Base-by-base conservation (phyloP, 2,888 invertebrate species). In the Cinara cedri region DNA sequence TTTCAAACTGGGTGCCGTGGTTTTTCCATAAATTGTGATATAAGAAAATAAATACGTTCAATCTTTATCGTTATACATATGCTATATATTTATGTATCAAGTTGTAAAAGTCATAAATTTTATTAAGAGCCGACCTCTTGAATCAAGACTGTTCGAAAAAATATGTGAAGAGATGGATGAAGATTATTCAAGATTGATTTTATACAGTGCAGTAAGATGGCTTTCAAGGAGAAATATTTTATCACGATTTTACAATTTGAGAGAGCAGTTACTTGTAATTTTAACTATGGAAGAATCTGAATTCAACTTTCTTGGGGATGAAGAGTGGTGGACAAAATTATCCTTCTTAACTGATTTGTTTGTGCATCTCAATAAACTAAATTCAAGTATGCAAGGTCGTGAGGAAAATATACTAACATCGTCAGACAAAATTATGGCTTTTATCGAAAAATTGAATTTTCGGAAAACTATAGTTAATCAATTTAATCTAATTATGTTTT, bases 291-390 rank as follows among this genome's bases (percentile, higher is more conserved):
- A 62, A 62, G 62, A 62, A 62, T n/a, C 19, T 44, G 63, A 65
- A 65, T n/a, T n/a, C n/a, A n/a, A n/a, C n/a, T n/a, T n/a, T n/a
- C n/a, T n/a, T n/a, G n/a, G n/a, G n/a, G n/a, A 44, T 65, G 19
- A 65, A 44, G 44, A 4, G n/a, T 60, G 57, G 72, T 72, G 72
- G 24, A 60, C 72, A 19, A 72, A 57, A 11, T 60, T 72, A 42
- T 55, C 72, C 16, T 72, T 44, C 19, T 57, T 57, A 55, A 60
- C 72, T 54, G 72, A 72, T 55, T 57, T 72, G 60, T 72, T 72
- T 60, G 72, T 44, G 16, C 46, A 44, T 72, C n/a, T n/a, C n/a
- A n/a, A n/a, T n/a, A n/a, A n/a, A n/a, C n/a, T n/a, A n/a, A n/a
- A n/a, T n/a, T n/a, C 44, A 72, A 72, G 44, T 60, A 57, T 72